These are phyloP conservation scores for Temnothorax longispinosus DNA, from an alignment of 1,140 invertebrate genomes.

Conservation along the genomic window DNA sequence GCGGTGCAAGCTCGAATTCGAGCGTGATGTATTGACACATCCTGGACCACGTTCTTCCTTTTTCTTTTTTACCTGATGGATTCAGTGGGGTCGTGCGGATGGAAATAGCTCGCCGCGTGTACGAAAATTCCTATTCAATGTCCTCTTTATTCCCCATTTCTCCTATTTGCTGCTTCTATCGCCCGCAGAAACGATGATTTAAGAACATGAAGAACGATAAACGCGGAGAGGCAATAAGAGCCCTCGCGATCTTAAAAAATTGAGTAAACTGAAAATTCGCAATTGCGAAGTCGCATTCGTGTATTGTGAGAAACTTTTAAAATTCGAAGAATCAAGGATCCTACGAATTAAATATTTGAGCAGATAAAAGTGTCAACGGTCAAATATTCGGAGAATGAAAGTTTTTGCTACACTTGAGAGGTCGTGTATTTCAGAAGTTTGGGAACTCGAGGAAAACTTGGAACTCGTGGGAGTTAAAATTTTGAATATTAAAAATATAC, in stretches of 20 bases:
- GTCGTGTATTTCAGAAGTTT: not conserved
- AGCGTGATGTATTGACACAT: constrained; percentile 45
- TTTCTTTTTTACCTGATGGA: constrained; percentile 40
- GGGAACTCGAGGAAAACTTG: not conserved
- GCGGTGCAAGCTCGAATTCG: constrained; percentile 24
- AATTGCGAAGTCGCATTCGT: constrained; percentile 4
- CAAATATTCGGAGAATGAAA: constrained; percentile 12
- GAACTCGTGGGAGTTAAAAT: not conserved
- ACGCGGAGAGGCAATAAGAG: not conserved
- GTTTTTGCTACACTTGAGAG: not conserved
- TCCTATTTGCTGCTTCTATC: not conserved
- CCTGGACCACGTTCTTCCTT: constrained; percentile 10
- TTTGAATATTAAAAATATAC: not conserved
- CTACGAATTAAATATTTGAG: constrained; percentile 12
- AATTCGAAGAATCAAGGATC: not conserved
- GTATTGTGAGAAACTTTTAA: not conserved
- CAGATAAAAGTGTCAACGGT: not conserved
- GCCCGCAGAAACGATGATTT: not conserved
- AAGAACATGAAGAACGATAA: constrained; percentile 26
- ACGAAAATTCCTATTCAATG: constrained; percentile 38
- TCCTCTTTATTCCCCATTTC: constrained; percentile 17
- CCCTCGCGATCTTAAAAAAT: constrained; percentile 13
- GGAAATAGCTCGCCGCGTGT: constrained; percentile 36
- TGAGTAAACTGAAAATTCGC: constrained; percentile 14
- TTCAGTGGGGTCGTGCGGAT: constrained; percentile 14